Evolutionary conservation across 2,888 invertebrate species (phyloP).

Genomic region (Neuroscelio doddi): DNA sequence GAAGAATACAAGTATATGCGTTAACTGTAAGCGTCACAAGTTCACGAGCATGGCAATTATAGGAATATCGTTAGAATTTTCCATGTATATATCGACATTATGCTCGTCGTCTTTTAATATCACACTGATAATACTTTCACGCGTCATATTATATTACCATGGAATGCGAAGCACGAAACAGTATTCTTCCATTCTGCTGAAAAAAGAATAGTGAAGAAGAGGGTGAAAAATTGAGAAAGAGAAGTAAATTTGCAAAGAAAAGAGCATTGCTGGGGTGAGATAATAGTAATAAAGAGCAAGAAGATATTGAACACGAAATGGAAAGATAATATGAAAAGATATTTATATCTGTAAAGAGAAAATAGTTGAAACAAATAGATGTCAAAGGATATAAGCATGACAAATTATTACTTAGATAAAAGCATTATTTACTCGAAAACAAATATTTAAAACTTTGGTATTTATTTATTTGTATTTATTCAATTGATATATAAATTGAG

Average conservation of each 20-base stretch:
- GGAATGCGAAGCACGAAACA: neutral
- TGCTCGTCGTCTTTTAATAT: neutral
- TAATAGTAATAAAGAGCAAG: constrained; percentile 28
- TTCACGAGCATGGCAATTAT: too few species aligned
- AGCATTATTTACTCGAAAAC: too few species aligned
- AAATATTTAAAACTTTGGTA: too few species aligned
- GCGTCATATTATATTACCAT: neutral
- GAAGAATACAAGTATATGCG: too few species aligned
- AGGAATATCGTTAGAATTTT: too few species aligned
- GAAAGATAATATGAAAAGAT: constrained; percentile 33
- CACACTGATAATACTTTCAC: neutral
- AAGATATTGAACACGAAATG: constrained; percentile 37
- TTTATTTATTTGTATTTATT: too few species aligned
- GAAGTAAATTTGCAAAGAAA: constrained; percentile 8
- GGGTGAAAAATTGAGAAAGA: constrained; percentile 17
- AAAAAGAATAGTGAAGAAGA: neutral
- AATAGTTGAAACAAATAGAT: constrained; percentile 4
- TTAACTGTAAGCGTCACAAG: too few species aligned
- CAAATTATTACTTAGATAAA: too few species aligned
- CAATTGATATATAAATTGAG: too few species aligned
- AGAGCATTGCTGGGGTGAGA: constrained; percentile 2
- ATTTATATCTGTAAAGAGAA: constrained; percentile 15
- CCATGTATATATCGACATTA: too few species aligned
- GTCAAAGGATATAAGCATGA: neutral
- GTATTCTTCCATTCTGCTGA: neutral